Conservation (phyloP, 2,797 vertebrate species). For the Bovichtus variegatus region DNA sequence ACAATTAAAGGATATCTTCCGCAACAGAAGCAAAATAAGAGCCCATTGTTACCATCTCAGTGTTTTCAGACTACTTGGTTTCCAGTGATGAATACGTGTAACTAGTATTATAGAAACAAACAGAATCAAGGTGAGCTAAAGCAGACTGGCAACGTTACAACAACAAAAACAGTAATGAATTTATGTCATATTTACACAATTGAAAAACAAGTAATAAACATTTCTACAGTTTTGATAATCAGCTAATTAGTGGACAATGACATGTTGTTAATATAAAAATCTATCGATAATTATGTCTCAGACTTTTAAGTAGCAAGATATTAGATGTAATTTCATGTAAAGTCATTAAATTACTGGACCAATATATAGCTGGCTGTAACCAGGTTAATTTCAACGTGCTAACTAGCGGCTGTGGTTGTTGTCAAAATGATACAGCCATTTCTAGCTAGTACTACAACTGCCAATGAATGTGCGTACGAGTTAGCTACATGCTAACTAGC, state of each 20-base stretch:
- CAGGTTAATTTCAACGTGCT: background rate
- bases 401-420: background rate
- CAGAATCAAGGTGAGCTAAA: background rate
- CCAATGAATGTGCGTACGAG: conserved; percentile 38
- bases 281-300: background rate
- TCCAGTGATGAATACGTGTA: background rate
- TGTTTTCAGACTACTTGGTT: background rate
- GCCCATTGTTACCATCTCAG: background rate
- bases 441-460: conserved; percentile 33
- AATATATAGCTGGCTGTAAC: background rate
- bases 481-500: conserved; percentile 55
- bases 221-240: background rate
- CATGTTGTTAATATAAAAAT: background rate
- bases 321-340: accelerated
- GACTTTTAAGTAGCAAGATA: background rate
- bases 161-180: background rate
- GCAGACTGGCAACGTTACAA: background rate
- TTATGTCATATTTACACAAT: background rate
- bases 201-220: background rate
- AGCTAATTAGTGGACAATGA: background rate
- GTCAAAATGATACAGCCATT: conserved; percentile 66
- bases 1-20: background rate
- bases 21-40: background rate
- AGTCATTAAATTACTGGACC: background rate
- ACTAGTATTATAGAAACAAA: background rate